Percentiles rank a stretch among this genome's conserved stretches.
Evolutionary conservation across 2,888 invertebrate species (phyloP).

Genomic region (Parapristionchus giblindavisi): DNA sequence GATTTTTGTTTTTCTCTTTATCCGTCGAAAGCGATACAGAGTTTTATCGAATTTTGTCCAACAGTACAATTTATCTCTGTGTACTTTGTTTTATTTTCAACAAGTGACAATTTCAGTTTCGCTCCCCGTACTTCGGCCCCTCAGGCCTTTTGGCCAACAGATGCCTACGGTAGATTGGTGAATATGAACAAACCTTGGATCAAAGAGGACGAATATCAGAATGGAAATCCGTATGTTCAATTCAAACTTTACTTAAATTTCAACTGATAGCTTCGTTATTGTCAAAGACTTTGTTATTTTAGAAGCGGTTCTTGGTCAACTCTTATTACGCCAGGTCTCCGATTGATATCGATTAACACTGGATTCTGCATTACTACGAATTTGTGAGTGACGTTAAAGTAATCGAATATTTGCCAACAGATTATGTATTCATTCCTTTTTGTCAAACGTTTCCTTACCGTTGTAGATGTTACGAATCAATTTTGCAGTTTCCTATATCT

Average conservation of each 20-base stretch:
- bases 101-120: constrained; percentile 65
- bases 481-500: constrained; percentile 78
- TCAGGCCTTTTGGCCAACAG: constrained; percentile 75
- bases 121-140: constrained; percentile 71
- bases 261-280: neutral
- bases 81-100: neutral
- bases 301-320: constrained; percentile 83
- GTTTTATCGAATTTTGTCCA: neutral
- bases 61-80: neutral
- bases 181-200: constrained; percentile 83
- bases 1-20: neutral
- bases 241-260: neutral
- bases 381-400: too few relatives aligned
- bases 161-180: constrained; percentile 82
- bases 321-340: constrained; percentile 73
- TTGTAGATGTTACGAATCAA: neutral
- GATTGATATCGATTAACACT: constrained; percentile 67
- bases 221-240: neutral
- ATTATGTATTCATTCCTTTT: neutral
- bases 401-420: neutral
- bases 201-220: constrained; percentile 70
- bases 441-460: neutral
- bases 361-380: constrained; percentile 72
- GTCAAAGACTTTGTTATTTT: constrained; percentile 37
- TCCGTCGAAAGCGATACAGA: neutral